Evolutionary conservation across 2,888 invertebrate species (phyloP).

Genomic region (Exephanes ischioxanthus): DNA sequence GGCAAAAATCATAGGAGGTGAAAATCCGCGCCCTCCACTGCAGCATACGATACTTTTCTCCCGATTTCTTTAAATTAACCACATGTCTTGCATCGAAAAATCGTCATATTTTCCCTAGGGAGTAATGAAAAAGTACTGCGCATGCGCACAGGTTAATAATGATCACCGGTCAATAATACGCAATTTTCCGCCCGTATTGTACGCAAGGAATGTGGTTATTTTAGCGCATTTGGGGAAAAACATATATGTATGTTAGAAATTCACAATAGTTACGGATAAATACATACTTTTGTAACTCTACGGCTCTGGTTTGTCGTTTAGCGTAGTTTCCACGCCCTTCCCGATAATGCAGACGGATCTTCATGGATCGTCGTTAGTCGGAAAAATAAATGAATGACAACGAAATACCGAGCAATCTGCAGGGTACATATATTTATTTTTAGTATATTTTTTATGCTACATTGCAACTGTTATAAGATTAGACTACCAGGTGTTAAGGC

Average conservation of each 20-base stretch:
- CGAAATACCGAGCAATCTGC: conserved; percentile 57
- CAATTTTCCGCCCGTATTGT: no score
- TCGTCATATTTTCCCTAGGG: no score
- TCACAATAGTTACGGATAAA: conserved; percentile 37
- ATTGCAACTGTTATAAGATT: conserved; percentile 74
- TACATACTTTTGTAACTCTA: conserved; percentile 43
- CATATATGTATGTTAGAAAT: conserved; percentile 9
- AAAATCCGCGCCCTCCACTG: no score
- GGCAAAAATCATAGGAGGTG: no score
- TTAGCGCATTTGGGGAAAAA: no score
- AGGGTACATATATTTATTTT: conserved; percentile 71
- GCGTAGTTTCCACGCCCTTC: background rate
- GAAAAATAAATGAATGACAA: background rate
- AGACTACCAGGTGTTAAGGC: conserved; percentile 70
- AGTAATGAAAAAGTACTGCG: no score
- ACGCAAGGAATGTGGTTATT: no score
- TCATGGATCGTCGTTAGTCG: background rate
- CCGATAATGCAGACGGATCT: background rate
- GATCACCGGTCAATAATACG: no score
- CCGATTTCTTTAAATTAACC: no score
- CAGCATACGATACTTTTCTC: no score
- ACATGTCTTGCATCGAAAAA: no score
- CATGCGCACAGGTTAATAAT: no score
- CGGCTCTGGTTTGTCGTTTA: background rate
- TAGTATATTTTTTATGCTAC: conserved; percentile 69